Percentiles rank a stretch among this genome's conserved stretches.
phyloP scores from a whole-genome alignment of 2,797 vertebrate genomes.

The Sciaenops ocellatus region DNA sequence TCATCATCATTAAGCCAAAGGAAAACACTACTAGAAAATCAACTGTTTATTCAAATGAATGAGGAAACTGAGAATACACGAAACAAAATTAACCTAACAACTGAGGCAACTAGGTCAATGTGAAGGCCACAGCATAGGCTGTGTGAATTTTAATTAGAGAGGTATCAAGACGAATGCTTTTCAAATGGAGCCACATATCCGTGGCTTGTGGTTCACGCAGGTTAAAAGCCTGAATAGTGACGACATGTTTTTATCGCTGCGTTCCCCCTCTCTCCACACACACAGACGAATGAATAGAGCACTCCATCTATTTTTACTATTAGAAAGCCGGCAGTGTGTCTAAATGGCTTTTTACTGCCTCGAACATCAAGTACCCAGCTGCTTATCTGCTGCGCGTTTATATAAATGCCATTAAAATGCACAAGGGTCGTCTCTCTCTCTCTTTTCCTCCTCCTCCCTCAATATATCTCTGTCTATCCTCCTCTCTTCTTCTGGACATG shows the following conservation, averaged over 20 bases:
- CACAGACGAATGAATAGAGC: slow-evolving; percentile 46
- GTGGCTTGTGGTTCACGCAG: slow-evolving; percentile 7
- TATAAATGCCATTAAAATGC: slow-evolving; percentile 81
- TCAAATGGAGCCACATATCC: slow-evolving; percentile 35
- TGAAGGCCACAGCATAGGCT: slow-evolving; percentile 31
- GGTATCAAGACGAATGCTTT: slow-evolving; percentile 7
- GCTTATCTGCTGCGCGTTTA: slow-evolving; percentile 75
- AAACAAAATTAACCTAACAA: slow-evolving; percentile 1
- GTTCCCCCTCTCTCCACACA: slow-evolving; percentile 10
- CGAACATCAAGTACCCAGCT: slow-evolving; percentile 73
- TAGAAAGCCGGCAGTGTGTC: slow-evolving; percentile 54
- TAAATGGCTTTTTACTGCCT: slow-evolving; percentile 72
- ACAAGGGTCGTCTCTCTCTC: slow-evolving; percentile 44
- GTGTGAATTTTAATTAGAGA: slow-evolving; percentile 47
- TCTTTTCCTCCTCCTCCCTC: slow-evolving; percentile 40
- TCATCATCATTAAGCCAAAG: background rate
- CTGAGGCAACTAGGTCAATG: slow-evolving; percentile 16
- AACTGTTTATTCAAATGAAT: background rate
- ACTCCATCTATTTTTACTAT: slow-evolving; percentile 57
- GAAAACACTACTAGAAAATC: background rate
- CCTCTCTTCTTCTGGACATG: slow-evolving; percentile 69
- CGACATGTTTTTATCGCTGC: slow-evolving; percentile 32
- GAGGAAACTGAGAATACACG: background rate
- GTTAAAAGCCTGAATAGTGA: slow-evolving; percentile 34
- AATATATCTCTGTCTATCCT: slow-evolving; percentile 53